Conservation (phyloP, 2,888 invertebrate species). For the Syrphus vitripennis region DNA sequence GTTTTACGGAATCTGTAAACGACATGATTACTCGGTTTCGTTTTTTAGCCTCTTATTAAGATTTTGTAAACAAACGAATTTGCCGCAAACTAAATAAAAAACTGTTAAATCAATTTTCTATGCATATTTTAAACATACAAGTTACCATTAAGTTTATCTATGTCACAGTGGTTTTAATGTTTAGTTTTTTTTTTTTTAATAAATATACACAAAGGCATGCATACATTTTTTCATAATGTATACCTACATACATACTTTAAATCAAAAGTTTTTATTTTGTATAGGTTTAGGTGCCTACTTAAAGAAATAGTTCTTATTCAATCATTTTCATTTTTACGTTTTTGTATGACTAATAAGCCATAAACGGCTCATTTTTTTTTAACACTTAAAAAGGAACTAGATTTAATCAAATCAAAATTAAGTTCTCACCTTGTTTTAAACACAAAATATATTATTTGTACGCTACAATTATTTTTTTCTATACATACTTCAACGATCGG, state of each 20-base stretch:
- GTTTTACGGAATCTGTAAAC: too few relatives aligned
- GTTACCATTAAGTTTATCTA: constrained; percentile 59
- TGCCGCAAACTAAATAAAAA: too few relatives aligned
- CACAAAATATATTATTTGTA: constrained; percentile 51
- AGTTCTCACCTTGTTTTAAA: constrained; percentile 7
- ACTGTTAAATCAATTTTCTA: constrained; percentile 38
- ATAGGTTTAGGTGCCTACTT: too few relatives aligned
- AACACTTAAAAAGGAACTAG: constrained; percentile 59
- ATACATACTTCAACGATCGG: constrained; percentile 7
- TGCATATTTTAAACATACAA: constrained; percentile 61
- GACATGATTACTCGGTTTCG: too few relatives aligned
- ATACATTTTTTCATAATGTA: constrained; percentile 1
- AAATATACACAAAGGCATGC: constrained; percentile 49
- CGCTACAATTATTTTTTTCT: constrained; percentile 37
- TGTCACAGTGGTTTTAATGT: constrained; percentile 59
- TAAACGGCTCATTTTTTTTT: constrained; percentile 39
- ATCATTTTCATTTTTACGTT: constrained; percentile 25
- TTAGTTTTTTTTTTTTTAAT: constrained; percentile 30
- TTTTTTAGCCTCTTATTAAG: too few relatives aligned
- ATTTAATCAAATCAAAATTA: constrained; percentile 19
- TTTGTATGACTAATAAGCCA: constrained; percentile 49
- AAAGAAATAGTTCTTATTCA: constrained; percentile 28
- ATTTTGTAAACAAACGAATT: too few relatives aligned
- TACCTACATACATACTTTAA: neutral
- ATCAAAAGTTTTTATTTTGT: neutral